These are phyloP conservation scores for Aegithalos caudatus DNA, from an alignment of 2,113 vertebrate species.

Conservation along the genomic window DNA sequence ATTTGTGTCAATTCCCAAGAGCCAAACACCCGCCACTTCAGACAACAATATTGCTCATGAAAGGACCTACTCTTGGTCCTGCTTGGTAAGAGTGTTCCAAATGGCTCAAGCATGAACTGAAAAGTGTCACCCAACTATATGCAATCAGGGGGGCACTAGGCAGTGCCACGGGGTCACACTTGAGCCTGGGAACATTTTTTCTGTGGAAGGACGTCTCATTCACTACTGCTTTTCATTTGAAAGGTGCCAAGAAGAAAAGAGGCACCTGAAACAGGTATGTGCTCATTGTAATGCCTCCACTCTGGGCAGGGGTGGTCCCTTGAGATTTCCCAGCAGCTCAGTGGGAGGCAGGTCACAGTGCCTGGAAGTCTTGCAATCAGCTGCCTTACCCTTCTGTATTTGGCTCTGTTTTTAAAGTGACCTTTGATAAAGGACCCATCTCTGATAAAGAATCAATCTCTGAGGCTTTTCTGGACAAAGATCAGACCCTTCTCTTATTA, in stretches of 20 bases:
- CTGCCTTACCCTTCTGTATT: neutral
- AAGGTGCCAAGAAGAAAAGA: neutral
- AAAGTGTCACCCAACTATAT: neutral
- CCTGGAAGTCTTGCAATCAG: neutral
- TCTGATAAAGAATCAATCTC: neutral
- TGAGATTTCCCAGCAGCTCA: neutral
- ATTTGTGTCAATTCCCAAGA: neutral
- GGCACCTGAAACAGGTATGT: neutral
- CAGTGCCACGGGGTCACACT: neutral
- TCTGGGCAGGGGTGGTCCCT: neutral
- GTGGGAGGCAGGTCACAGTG: neutral
- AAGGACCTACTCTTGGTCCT: neutral
- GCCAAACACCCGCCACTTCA: neutral
- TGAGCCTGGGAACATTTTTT: neutral
- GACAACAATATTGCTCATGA: neutral
- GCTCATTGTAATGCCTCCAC: neutral
- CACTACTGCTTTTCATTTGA: neutral
- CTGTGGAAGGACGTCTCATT: neutral
- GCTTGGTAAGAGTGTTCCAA: neutral
- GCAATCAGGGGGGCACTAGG: neutral
- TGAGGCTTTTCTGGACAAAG: neutral
- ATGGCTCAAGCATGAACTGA: neutral
- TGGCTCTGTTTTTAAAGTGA: neutral
- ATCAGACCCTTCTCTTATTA: neutral
- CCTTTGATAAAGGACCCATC: accelerated